These are phyloP conservation scores for Malthinus seriepunctatus DNA, from an alignment of 2,888 invertebrate species.

Conservation along the genomic window DNA sequence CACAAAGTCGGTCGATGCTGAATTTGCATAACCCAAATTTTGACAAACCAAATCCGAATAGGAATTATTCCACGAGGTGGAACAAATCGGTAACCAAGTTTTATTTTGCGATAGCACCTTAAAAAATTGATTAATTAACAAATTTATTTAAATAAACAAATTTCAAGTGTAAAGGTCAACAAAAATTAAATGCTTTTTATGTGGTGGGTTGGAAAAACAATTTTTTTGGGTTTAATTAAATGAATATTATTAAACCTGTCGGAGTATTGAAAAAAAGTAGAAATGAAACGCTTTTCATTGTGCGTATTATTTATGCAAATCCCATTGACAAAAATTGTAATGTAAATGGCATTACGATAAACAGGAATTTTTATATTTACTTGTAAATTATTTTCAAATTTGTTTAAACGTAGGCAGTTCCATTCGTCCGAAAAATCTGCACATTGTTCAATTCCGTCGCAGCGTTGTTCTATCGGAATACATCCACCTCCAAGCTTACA, in stretches of 20 bases:
- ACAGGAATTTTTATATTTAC: no score
- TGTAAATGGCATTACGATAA: no score
- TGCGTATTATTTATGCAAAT: no score
- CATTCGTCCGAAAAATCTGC: constrained; percentile 67
- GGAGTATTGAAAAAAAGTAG: no score
- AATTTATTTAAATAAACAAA: neutral
- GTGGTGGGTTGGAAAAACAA: neutral
- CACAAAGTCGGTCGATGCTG: constrained; percentile 48
- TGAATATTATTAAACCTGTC: no score
- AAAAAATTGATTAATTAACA: neutral
- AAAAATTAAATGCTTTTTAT: neutral
- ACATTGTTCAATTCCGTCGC: constrained; percentile 65
- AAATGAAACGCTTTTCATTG: neutral
- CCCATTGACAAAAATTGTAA: no score
- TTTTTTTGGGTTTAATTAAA: no score
- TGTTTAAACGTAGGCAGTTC: constrained; percentile 53
- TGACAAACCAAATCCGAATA: constrained; percentile 61
- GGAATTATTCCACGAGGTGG: constrained; percentile 59
- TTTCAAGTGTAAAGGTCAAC: neutral
- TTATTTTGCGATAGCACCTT: constrained; percentile 36
- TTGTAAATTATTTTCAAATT: constrained; percentile 3
- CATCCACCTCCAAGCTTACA: constrained; percentile 66
- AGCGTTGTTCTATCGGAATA: constrained; percentile 55
- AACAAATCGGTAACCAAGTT: constrained; percentile 57
- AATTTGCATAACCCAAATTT: constrained; percentile 58